Percentiles rank a stretch among this genome's conserved stretches.
Conservation (phyloP, 2,113 vertebrate species). For the Pluvialis apricaria region DNA sequence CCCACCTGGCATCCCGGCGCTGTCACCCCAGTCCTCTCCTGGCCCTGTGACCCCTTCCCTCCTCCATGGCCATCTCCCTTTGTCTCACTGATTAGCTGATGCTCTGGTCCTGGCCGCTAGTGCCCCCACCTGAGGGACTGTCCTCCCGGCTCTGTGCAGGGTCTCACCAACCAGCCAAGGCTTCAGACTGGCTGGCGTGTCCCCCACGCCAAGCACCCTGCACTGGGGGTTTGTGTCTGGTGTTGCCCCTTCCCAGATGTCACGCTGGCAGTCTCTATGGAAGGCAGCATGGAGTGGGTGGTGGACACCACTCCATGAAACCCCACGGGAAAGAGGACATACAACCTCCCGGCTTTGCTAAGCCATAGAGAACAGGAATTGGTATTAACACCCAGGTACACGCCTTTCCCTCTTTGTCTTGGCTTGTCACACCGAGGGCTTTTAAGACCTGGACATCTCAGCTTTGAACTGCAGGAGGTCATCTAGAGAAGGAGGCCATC, state of each 20-base stretch:
- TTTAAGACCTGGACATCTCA: neutral
- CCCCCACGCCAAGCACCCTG: neutral
- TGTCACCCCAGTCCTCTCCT: neutral
- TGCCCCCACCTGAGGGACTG: neutral
- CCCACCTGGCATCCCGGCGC: neutral
- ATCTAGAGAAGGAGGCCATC: neutral
- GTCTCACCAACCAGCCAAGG: neutral
- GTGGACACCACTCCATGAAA: neutral
- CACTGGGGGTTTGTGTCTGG: neutral
- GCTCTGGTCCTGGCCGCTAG: neutral
- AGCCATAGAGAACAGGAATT: neutral
- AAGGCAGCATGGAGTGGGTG: neutral
- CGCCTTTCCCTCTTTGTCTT: neutral
- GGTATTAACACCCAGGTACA: neutral
- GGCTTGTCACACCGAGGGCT: neutral
- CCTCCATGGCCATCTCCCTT: neutral
- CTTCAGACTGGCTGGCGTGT: neutral
- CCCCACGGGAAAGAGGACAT: neutral
- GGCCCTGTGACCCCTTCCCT: neutral
- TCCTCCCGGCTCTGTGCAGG: accelerated
- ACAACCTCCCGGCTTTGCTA: neutral
- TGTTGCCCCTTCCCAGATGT: neutral
- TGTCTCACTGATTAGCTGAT: neutral
- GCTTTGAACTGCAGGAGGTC: neutral
- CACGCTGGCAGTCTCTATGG: neutral